phyloP scores from a whole-genome alignment of 2,113 vertebrate species.

The Sapajus apella region DNA sequence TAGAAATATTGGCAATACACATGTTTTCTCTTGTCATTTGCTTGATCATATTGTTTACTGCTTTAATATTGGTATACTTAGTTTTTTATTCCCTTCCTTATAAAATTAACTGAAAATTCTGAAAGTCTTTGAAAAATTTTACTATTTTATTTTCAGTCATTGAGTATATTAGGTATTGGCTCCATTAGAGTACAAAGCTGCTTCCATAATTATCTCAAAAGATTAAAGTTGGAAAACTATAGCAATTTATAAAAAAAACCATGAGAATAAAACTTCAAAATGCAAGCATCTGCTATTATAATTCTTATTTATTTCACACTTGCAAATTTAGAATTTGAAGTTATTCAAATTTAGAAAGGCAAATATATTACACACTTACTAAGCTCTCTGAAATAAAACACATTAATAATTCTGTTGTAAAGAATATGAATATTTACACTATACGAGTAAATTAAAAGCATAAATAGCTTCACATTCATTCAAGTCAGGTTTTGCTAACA shows the following conservation, averaged over 20 bases:
- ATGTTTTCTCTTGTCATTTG: not conserved
- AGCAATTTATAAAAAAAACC: not conserved
- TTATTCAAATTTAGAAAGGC: not conserved
- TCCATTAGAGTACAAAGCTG: not conserved
- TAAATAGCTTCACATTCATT: constrained; percentile 9
- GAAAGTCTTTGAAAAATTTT: not conserved
- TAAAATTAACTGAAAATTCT: not conserved
- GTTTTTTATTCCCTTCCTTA: not conserved
- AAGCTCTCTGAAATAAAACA: not conserved
- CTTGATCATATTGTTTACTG: not conserved
- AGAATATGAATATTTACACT: not conserved
- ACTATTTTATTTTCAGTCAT: not conserved
- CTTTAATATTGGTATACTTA: not conserved
- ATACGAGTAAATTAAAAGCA: constrained; percentile 1
- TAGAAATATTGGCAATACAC: not conserved
- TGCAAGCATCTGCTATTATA: constrained; percentile 11
- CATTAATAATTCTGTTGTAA: not conserved
- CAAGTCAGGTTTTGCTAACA: not conserved
- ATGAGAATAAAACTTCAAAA: not conserved
- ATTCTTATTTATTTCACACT: not conserved
- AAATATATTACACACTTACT: not conserved
- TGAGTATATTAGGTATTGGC: not conserved
- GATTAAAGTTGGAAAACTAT: not conserved
- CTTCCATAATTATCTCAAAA: not conserved
- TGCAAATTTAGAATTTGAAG: constrained; percentile 9